Evolutionary conservation across 30 jellyfish, hydroid and myxozoan species (phyloP).

Genomic region (Aurelia sp.): DNA sequence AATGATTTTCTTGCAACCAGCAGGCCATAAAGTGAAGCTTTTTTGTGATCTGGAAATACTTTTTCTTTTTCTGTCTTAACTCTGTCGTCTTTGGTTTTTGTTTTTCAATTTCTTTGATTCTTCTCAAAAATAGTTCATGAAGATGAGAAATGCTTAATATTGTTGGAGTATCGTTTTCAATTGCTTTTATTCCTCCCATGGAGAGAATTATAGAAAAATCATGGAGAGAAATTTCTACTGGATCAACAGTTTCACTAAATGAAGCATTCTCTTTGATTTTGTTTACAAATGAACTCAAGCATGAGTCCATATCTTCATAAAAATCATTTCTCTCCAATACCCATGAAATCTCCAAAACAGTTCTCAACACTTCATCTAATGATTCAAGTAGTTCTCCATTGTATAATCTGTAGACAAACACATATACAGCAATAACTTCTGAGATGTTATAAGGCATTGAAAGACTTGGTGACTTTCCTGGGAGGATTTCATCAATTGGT

Average conservation of each 20-base stretch:
- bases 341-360: slow-evolving; percentile 55
- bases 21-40: slow-evolving; percentile 70
- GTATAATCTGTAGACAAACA: slow-evolving; percentile 48
- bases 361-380: slow-evolving; percentile 54
- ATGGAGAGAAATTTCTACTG: slow-evolving; percentile 40
- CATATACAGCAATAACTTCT: slow-evolving; percentile 65
- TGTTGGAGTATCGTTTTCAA: background rate
- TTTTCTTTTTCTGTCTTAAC: slow-evolving; percentile 10
- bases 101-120: background rate
- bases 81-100: background rate
- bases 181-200: background rate
- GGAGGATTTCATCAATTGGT: slow-evolving; percentile 47
- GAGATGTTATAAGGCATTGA: slow-evolving; percentile 35
- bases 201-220: slow-evolving; percentile 44
- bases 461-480: slow-evolving; percentile 63
- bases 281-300: slow-evolving; percentile 41
- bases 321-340: slow-evolving; percentile 40
- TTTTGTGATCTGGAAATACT: slow-evolving; percentile 27
- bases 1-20: slow-evolving; percentile 29
- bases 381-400: slow-evolving; percentile 86
- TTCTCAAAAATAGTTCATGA: slow-evolving; percentile 40
- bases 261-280: slow-evolving; percentile 20
- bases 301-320: slow-evolving; percentile 37
- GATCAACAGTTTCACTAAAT: slow-evolving; percentile 38
- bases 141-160: slow-evolving; percentile 67